Base-by-base conservation (phyloP, 2,888 invertebrate genomes). In the Nomada ruficornis region DNA sequence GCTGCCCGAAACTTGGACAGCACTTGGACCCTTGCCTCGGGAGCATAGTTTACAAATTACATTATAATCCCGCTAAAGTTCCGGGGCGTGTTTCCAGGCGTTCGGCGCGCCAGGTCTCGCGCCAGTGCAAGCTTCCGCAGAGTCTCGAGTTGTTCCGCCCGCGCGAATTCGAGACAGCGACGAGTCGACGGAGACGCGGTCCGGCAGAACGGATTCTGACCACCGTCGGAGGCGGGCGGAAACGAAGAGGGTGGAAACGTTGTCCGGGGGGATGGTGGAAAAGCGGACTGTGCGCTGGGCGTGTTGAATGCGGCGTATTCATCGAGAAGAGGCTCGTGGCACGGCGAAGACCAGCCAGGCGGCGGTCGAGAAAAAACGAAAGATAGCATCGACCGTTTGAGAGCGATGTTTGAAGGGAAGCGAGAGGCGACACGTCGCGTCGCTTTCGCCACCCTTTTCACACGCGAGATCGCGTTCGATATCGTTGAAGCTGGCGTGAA, bases 31-130 rank as follows among this genome's bases (percentile, higher is more conserved):
- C 85, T 78, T 77, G 80, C 71, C 82, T 71, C 77, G 82, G 65
- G 76, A 72, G 69, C 80, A 54, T 89, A 87, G 86, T 89, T 90
- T 89, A 86, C 88, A 88, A 89, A 89, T 90, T 87, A 84, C 86
- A 72, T 86, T 85, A 89, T 88, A 90, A 90, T 89, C 88, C 87
- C 82, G 89, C 90, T 87, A 90, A 87, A 89, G 86, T 88, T 89
- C 83, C 85, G 54, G 62, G 13, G 20, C 60, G 70, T 65, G 64
- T 59, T 55, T 13, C 23, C 42, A 2, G 23, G 68, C 15, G 13
- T 23, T 47, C 26, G 15, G 18, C 52, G 13, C 13, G 11, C 11
- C 42, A 5, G 47, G 13, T 47, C 10, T 3, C 47, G 47, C 11
- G 47, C 15, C 36, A 5, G 9, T 47, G 13, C 47, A 47, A 47